These are phyloP conservation scores for Aptenodytes forsteri DNA, from an alignment of 2,113 vertebrate genomes.

Conservation along the genomic window DNA sequence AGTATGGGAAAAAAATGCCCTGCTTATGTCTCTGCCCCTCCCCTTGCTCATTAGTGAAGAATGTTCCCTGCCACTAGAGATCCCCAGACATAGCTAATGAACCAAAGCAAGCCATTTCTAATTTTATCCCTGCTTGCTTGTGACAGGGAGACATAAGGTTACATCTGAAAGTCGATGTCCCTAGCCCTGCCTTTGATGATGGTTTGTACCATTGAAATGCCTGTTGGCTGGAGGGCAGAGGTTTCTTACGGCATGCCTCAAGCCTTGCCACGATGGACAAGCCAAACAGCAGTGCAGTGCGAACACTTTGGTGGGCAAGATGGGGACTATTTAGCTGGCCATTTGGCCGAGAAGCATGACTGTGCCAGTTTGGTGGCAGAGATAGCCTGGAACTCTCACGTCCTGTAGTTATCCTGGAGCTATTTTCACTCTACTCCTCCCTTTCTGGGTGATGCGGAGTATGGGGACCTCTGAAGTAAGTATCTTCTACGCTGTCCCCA, in stretches of 20 bases:
- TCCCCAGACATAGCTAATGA: neutral
- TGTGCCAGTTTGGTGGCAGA: neutral
- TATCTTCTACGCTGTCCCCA: accelerated
- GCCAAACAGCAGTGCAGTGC: accelerated
- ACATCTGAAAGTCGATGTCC: neutral
- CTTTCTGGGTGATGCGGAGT: neutral
- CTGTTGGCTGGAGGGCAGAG: neutral
- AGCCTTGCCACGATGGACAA: neutral
- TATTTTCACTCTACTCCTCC: neutral
- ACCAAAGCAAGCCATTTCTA: neutral
- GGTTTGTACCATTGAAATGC: neutral
- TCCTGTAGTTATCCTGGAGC: neutral
- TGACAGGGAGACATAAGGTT: neutral
- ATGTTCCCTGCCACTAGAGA: neutral
- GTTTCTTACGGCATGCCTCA: neutral
- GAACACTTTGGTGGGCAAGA: neutral
- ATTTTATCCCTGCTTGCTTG: neutral
- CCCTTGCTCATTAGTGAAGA: neutral
- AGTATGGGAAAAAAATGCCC: neutral
- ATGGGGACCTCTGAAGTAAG: neutral
- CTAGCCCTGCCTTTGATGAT: neutral
- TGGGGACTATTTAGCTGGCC: neutral
- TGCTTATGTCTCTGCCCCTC: neutral
- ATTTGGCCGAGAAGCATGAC: accelerated
- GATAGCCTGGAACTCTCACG: accelerated